Evolutionary conservation across 2,797 vertebrate species (phyloP).

Genomic region (Loris lydekkerianus): DNA sequence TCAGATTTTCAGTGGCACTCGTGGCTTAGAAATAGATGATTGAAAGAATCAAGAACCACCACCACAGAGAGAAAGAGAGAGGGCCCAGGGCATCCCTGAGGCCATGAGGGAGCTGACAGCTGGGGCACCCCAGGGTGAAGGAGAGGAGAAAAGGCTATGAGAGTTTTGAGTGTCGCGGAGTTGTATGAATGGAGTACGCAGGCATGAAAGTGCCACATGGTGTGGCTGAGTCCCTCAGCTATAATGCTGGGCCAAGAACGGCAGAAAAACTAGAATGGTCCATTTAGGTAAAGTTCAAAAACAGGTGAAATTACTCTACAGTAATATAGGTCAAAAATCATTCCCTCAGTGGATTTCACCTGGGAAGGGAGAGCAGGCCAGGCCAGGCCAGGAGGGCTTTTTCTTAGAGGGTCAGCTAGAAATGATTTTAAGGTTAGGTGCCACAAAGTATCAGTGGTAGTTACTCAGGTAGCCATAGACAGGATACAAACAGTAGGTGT

Average conservation of each 20-base stretch:
- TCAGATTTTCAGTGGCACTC: neutral
- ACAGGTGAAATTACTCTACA: neutral
- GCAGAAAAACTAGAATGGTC: neutral
- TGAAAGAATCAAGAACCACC: neutral
- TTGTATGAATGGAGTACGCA: neutral
- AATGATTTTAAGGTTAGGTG: neutral
- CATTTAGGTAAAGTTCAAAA: neutral
- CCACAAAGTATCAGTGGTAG: neutral
- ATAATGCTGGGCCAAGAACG: neutral
- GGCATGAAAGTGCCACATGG: too few relatives aligned
- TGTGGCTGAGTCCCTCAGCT: neutral
- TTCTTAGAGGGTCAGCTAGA: neutral
- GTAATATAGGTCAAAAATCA: neutral
- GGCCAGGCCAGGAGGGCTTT: fast-evolving
- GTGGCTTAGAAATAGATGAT: neutral
- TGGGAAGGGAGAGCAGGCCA: neutral
- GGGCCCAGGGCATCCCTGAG: fast-evolving
- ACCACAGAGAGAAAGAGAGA: neutral
- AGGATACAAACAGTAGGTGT: neutral
- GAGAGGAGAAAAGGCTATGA: neutral
- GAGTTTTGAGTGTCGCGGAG: neutral
- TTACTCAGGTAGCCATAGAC: neutral
- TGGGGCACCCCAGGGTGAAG: neutral
- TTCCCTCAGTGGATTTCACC: neutral
- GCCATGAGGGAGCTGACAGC: fast-evolving